Evolutionary conservation across 2,113 vertebrate genomes (phyloP), one percentile per base, ranked within the genome.

Genomic region (Polypterus bichir): DNA sequence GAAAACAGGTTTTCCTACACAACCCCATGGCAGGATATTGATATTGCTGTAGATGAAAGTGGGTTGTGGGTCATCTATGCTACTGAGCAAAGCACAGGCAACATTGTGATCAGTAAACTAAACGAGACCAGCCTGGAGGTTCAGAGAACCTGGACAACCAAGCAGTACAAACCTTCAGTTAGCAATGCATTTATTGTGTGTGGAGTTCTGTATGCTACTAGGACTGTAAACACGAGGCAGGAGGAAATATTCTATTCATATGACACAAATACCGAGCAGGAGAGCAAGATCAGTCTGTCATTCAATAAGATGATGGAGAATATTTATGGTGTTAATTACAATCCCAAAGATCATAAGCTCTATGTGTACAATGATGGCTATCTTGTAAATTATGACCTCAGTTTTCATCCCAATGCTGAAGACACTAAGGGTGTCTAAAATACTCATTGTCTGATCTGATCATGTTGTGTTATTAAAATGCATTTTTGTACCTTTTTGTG

Each of bases 141-240:
- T 70, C 60, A 83, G 49, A 66, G 62, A 59, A 86, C 83, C 65
- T 88, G 86, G 87, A 70, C 80, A 63, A 86, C 86, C 74, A 27
- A 27, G 27, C 27, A 27, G 27, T 27, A 27, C 27, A 27, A 27
- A 27, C 27, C 27, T 27, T 27, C 84, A 59, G 80, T 78, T 66
- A 82, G 84, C 59, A 86, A 77, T 1, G 65, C 82, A 68, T 89
- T 88, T 73, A 79, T 89, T 57, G n/a, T 89, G 7, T 88, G 87
- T 64, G 85, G 86, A 46, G 75, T 86, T 73, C 74, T 89, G 3
- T 87, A 89, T 0, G 81, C 65, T 53, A 83, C 79, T 11, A 66
- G 81, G 52, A 62, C 80, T 0, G 60, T 85, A 9, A 83, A 76
- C 61, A 64, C 74, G 8, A 61, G 47, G 44, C 80, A 71, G 4